Base-by-base conservation (phyloP, 2,888 invertebrate species). In the Amitus sp. region DNA sequence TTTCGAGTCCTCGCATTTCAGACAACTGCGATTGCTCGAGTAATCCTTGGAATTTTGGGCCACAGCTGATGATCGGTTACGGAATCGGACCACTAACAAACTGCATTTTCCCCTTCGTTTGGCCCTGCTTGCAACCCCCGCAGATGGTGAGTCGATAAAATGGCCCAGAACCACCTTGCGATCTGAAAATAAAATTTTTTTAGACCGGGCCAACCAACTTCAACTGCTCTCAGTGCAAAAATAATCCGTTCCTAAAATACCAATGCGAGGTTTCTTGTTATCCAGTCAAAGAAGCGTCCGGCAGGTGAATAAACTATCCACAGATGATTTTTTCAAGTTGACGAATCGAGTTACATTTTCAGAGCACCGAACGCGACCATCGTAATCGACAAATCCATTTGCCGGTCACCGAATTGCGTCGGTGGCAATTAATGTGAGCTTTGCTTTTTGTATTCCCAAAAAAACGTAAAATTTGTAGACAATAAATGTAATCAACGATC, bases 171-270 rank as follows among this genome's bases (percentile, higher is more conserved):
- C n/a, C n/a, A n/a, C n/a, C n/a, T n/a, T n/a, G n/a, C n/a, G n/a
- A n/a, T n/a, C n/a, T n/a, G n/a, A n/a, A n/a, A n/a, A n/a, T 17
- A 28, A 9, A 2, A 15, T 6, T 34, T 1, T 2, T 9, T 15
- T 12, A 30, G 17, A 30, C 2, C 30, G 30, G 2, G 30, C 30
- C 30, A 4, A 47, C 39, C 12, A 30, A 58, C 10, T 18, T 65
- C 2, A 76, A 77, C 42, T 78, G 77, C 43, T 71, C 73, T 1
- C 46, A 43, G 7, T 78, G 78, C 46, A n/a, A n/a, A n/a, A 50
- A 39, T n/a, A 62, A 67, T 61, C 71, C 73, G 2, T 55, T 74
- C n/a, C 51, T 67, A 10, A 66, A 64, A 12, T 68, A 69, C 37
- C 69, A 55, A 15, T 79, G 79, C 45, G 72, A 76, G 39, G 37